Evolutionary conservation across 2,797 vertebrate species (phyloP).

Genomic region (Mormyrus proboscirostris): DNA sequence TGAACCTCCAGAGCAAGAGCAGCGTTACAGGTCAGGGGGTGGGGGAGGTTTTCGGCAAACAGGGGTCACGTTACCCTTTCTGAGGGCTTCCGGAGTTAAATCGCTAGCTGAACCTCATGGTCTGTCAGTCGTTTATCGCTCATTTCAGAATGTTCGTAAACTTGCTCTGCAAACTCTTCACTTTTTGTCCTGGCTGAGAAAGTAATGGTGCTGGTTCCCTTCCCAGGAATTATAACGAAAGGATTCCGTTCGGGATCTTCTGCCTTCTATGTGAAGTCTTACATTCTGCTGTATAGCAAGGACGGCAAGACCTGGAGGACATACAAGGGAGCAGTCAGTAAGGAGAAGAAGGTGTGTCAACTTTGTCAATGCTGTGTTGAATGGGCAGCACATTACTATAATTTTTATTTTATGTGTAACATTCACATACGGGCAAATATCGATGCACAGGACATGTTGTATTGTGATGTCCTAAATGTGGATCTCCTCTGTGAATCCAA

Average conservation of each 20-base stretch:
- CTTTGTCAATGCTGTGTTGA: not conserved
- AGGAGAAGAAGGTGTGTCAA: slow-evolving; percentile 63
- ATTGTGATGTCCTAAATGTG: not conserved
- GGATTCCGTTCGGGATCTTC: slow-evolving; percentile 46
- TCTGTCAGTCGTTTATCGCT: not conserved
- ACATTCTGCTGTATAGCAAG: slow-evolving; percentile 64
- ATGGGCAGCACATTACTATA: not conserved
- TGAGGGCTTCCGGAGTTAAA: not conserved
- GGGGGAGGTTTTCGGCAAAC: not conserved
- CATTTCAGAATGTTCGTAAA: not conserved
- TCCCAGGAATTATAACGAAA: slow-evolving; percentile 67
- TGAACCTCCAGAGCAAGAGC: slow-evolving; percentile 66
- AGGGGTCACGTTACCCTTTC: not conserved
- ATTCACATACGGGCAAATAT: not conserved
- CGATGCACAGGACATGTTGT: not conserved
- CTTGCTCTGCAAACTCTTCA: not conserved
- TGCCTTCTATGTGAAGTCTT: slow-evolving; percentile 60
- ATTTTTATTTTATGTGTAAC: not conserved
- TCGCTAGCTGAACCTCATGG: not conserved
- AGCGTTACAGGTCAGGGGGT: slow-evolving; percentile 65
- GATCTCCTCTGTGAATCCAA: not conserved
- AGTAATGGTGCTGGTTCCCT: slow-evolving; percentile 1
- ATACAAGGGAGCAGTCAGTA: slow-evolving; percentile 61
- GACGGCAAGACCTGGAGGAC: slow-evolving; percentile 71
- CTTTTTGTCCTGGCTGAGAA: not conserved